A percentile compares a stretch with the other conserved stretches of the same genome.
Evolutionary conservation across 1,140 invertebrate genomes (phyloP).

Genomic region (Bombus difficillimus): DNA sequence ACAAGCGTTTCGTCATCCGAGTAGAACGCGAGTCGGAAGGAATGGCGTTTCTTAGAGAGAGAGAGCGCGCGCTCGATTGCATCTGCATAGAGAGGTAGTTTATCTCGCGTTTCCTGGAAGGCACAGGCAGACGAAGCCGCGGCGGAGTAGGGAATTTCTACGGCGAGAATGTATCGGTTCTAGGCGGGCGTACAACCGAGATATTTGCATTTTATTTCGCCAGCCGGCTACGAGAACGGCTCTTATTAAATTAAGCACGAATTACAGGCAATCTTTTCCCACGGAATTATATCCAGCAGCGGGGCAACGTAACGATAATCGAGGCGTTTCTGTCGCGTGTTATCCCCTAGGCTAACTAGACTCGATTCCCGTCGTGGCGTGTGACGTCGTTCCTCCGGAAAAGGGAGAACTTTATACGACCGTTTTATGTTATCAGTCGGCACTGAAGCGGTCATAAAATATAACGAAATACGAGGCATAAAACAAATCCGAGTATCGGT

Average conservation of each 20-base stretch:
- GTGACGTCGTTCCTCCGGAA: not conserved
- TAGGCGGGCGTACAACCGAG: constrained; percentile 3
- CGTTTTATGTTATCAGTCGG: constrained; percentile 57
- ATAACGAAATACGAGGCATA: constrained; percentile 58
- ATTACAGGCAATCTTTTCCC: constrained; percentile 56
- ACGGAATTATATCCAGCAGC: constrained; percentile 2
- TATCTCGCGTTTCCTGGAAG: constrained; percentile 52
- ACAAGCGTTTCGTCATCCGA: not conserved
- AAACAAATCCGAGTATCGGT: constrained; percentile 46
- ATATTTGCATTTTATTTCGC: constrained; percentile 65
- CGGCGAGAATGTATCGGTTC: not conserved
- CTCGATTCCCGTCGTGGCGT: not conserved
- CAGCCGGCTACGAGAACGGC: constrained; percentile 7
- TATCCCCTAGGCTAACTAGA: not conserved
- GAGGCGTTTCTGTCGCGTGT: constrained; percentile 44
- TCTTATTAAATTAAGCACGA: constrained; percentile 63
- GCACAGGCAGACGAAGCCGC: constrained; percentile 28
- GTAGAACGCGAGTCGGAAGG: not conserved
- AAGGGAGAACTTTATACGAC: constrained; percentile 41
- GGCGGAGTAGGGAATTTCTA: constrained; percentile 48
- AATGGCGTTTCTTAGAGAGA: not conserved
- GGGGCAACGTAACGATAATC: constrained; percentile 28
- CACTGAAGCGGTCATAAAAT: constrained; percentile 53
- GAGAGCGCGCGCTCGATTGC: constrained; percentile 50
- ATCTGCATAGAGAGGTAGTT: constrained; percentile 59